Percentiles rank a stretch among this genome's conserved stretches.
These are phyloP conservation scores for Mantis religiosa DNA, from an alignment of 2,888 invertebrate species.

Conservation along the genomic window DNA sequence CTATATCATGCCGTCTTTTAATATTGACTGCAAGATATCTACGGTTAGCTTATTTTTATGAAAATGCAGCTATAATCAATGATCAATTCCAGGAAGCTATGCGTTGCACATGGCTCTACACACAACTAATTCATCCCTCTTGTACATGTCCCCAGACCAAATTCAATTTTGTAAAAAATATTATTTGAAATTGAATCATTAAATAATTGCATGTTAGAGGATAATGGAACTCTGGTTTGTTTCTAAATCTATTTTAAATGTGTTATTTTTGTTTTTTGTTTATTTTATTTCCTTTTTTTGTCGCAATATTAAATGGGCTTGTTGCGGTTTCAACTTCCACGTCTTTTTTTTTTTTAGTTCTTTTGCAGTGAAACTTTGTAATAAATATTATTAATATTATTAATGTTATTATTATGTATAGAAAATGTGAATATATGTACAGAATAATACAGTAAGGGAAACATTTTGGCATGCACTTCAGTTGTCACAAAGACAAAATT, in stretches of 20 bases:
- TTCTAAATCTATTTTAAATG: constrained; percentile 13
- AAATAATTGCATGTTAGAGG: constrained; percentile 21
- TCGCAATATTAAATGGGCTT: constrained; percentile 21
- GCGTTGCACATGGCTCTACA: background rate
- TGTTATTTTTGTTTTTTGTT: constrained; percentile 1
- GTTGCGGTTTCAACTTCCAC: constrained; percentile 8
- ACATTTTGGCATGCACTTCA: constrained; percentile 31
- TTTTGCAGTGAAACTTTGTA: constrained; percentile 30
- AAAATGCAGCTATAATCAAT: background rate
- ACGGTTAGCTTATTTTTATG: background rate
- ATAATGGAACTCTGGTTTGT: constrained; percentile 15
- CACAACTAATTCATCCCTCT: background rate
- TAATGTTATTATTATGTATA: constrained; percentile 30
- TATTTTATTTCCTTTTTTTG: constrained; percentile 13
- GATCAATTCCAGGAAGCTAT: background rate
- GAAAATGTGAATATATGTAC: constrained; percentile 33
- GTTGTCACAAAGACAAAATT: constrained; percentile 28
- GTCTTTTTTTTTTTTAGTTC: constrained; percentile 22
- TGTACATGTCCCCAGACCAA: background rate
- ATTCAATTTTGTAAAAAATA: constrained; percentile 12
- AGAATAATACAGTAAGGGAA: constrained; percentile 32
- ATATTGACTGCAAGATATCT: background rate
- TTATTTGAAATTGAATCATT: constrained; percentile 8
- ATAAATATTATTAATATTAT: constrained; percentile 28
- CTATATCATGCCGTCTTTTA: background rate